phyloP scores from a whole-genome alignment of 2,888 invertebrate species.

The Chironomus riparius region DNA sequence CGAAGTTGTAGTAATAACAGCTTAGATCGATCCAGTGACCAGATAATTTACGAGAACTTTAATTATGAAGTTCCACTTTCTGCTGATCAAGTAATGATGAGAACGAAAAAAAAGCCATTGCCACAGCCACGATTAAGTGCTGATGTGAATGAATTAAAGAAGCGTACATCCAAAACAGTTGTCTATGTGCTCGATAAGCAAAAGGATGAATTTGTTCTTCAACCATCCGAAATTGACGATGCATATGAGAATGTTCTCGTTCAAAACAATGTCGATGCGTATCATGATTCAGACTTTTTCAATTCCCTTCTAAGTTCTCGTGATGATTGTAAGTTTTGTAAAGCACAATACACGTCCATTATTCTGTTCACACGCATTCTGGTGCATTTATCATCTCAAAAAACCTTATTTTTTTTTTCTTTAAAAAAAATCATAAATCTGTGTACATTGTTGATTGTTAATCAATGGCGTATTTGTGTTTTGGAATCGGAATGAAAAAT shows the following conservation, averaged over 20 bases:
- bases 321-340: slow-evolving; percentile 20
- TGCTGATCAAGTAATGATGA: background rate
- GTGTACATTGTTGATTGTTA: background rate
- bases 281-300: slow-evolving; percentile 10
- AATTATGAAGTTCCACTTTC: slow-evolving; percentile 4
- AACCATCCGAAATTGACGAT: slow-evolving; percentile 17
- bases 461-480: background rate
- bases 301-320: slow-evolving; percentile 13
- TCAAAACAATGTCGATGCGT: background rate
- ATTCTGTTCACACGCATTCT: too few relatives aligned
- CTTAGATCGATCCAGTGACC: slow-evolving; percentile 3
- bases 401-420: too few relatives aligned
- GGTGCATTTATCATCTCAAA: background rate
- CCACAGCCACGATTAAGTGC: slow-evolving; percentile 37
- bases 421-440: background rate
- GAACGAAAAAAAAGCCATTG: slow-evolving; percentile 32
- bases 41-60: slow-evolving; percentile 25
- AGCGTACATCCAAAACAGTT: slow-evolving; percentile 27
- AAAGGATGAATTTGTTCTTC: slow-evolving; percentile 30
- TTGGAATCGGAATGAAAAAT: background rate
- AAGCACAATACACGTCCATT: background rate
- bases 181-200: slow-evolving; percentile 29
- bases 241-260: slow-evolving; percentile 9
- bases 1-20: slow-evolving; percentile 28
- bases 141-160: slow-evolving; percentile 30